Conservation (phyloP, 2,888 invertebrate genomes). For the Lasioglossum zephyrum region DNA sequence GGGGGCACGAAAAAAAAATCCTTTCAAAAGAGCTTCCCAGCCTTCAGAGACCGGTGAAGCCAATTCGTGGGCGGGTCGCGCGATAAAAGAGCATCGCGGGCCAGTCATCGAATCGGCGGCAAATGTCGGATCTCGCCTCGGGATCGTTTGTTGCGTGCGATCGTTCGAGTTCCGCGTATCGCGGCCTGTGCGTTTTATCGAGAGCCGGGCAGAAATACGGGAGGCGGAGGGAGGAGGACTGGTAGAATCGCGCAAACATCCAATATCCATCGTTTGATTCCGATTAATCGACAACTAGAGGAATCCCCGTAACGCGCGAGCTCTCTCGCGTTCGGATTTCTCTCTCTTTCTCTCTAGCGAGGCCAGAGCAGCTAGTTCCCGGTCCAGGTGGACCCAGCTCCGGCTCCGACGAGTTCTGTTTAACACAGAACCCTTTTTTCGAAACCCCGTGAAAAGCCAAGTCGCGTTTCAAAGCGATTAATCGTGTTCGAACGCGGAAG, state of each 20-base stretch:
- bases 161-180: not conserved
- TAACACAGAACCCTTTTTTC: not conserved
- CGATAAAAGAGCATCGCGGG: not conserved
- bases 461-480: constrained; percentile 24
- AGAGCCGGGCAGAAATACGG: not conserved
- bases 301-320: constrained; percentile 4
- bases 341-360: not conserved
- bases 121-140: not conserved
- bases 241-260: constrained; percentile 12
- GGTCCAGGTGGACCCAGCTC: not conserved
- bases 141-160: not conserved
- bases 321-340: not conserved
- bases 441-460: not conserved
- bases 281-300: constrained; percentile 14
- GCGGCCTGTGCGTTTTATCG: constrained; percentile 8
- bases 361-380: not conserved
- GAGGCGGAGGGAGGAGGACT: not conserved
- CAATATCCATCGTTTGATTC: constrained; percentile 27
- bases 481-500: not conserved
- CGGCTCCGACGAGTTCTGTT: not conserved
- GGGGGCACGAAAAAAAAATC: not conserved
- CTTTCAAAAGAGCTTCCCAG: not conserved
- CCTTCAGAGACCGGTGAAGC: not conserved
- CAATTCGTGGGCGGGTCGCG: not conserved
- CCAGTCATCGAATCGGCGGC: not conserved